A percentile compares a stretch with the other conserved stretches of the same genome.
phyloP scores from a whole-genome alignment of 2,888 invertebrate genomes.

The Apotomis turbidana region DNA sequence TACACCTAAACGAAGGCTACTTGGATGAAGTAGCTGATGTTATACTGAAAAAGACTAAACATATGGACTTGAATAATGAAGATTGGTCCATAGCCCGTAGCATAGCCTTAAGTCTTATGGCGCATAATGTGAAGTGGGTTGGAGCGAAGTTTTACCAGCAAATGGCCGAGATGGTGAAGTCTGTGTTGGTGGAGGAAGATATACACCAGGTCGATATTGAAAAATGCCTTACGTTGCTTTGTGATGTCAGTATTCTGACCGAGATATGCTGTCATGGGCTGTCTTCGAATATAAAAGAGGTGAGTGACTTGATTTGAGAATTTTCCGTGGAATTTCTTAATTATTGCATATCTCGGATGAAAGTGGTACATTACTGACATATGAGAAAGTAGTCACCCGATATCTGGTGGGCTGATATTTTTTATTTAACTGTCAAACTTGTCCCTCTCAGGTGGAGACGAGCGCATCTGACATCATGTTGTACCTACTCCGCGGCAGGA shows the following conservation, averaged over 20 bases:
- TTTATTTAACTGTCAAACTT: neutral
- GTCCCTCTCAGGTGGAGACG: slow-evolving; percentile 77
- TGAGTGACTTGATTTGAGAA: slow-evolving; percentile 40
- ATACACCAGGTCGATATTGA: slow-evolving; percentile 69
- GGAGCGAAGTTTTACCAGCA: slow-evolving; percentile 80
- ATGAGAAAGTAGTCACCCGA: too few species aligned
- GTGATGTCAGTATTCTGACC: slow-evolving; percentile 82
- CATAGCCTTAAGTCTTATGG: slow-evolving; percentile 81
- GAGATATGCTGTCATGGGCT: slow-evolving; percentile 87
- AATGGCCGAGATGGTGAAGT: slow-evolving; percentile 80
- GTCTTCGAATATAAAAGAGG: slow-evolving; percentile 67
- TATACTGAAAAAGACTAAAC: slow-evolving; percentile 62
- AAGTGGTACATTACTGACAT: too few species aligned
- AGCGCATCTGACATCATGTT: slow-evolving; percentile 85
- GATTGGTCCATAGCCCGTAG: slow-evolving; percentile 68
- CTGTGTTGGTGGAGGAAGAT: slow-evolving; percentile 81
- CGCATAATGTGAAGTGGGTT: slow-evolving; percentile 82
- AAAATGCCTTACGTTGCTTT: slow-evolving; percentile 80
- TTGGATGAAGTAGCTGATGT: slow-evolving; percentile 75
- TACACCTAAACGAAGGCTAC: slow-evolving; percentile 83
- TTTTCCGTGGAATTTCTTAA: too few species aligned
- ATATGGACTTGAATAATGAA: slow-evolving; percentile 63
- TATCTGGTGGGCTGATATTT: neutral
- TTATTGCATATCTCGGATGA: too few species aligned
- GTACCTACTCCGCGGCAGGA: slow-evolving; percentile 85